Evolutionary conservation across 2,888 invertebrate species (phyloP).

Genomic region (Acleris emargana): DNA sequence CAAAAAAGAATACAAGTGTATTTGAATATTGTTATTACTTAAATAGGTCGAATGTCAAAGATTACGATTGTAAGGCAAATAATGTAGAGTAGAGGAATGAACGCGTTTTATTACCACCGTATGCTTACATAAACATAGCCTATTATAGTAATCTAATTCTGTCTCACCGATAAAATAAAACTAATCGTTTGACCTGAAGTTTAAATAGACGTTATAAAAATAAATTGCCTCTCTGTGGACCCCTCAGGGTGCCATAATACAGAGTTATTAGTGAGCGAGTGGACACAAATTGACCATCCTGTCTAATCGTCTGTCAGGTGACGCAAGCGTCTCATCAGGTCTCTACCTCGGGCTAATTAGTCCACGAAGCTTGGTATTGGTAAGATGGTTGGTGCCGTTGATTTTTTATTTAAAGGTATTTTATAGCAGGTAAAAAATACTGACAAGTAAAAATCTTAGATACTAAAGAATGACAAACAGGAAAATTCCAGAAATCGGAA

Average conservation of each 20-base stretch:
- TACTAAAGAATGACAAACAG: too few relatives aligned
- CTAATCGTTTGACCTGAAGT: conserved; percentile 35
- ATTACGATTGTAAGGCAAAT: not conserved
- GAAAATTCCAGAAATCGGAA: too few relatives aligned
- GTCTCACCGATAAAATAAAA: conserved; percentile 31
- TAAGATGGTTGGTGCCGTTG: not conserved
- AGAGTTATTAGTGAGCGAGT: conserved; percentile 36
- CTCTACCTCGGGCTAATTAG: conserved; percentile 31
- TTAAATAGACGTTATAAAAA: conserved; percentile 37
- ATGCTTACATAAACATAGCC: not conserved
- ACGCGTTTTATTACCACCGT: conserved; percentile 1
- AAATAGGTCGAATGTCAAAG: too few relatives aligned
- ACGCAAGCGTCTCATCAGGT: conserved; percentile 33
- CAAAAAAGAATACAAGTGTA: not conserved
- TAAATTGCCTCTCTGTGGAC: conserved; percentile 35
- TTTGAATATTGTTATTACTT: too few relatives aligned
- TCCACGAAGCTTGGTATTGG: conserved; percentile 2
- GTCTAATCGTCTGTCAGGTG: conserved; percentile 35
- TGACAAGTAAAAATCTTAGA: too few relatives aligned
- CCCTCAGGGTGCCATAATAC: conserved; percentile 36
- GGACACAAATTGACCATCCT: conserved; percentile 37
- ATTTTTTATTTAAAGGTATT: not conserved
- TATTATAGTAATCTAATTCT: conserved; percentile 30
- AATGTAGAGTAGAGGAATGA: not conserved
- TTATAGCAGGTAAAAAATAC: too few relatives aligned